phyloP scores from a whole-genome alignment of 2,888 invertebrate genomes.

The Polyommatus iphigenia region DNA sequence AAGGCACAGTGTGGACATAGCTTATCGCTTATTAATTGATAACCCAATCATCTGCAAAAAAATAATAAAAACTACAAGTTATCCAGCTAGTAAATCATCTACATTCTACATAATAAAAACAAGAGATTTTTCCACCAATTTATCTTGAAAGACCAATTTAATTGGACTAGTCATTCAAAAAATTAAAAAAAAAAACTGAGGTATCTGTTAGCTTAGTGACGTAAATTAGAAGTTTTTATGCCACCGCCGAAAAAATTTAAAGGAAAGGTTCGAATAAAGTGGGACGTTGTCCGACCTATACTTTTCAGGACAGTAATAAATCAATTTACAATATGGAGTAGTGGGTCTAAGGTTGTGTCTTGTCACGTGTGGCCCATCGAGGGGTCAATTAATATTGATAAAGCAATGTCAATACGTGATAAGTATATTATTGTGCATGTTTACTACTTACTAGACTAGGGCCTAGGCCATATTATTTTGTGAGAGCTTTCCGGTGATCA shows the following conservation, averaged over 20 bases:
- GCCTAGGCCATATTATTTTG: background rate
- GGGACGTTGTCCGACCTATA: background rate
- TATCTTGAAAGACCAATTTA: background rate
- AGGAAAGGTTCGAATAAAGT: background rate
- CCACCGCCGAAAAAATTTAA: background rate
- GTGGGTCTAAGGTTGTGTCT: constrained; percentile 20
- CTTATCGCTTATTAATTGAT: background rate
- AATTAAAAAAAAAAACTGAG: background rate
- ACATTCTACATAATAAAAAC: background rate
- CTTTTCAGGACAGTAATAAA: background rate
- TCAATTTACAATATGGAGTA: constrained; percentile 7
- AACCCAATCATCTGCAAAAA: background rate
- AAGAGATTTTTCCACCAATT: background rate
- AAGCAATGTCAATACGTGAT: constrained; percentile 23
- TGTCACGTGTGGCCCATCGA: background rate
- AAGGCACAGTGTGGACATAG: too few species aligned
- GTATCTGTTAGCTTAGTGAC: background rate
- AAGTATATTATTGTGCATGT: constrained; percentile 1
- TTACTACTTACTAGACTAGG: background rate
- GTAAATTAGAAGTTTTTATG: background rate
- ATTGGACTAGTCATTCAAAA: background rate
- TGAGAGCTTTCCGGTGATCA: background rate
- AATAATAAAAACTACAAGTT: background rate
- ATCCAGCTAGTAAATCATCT: background rate
- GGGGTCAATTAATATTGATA: constrained; percentile 28